Base-by-base conservation (phyloP, 2,888 invertebrate genomes). In the Cerastis rubricosa region DNA sequence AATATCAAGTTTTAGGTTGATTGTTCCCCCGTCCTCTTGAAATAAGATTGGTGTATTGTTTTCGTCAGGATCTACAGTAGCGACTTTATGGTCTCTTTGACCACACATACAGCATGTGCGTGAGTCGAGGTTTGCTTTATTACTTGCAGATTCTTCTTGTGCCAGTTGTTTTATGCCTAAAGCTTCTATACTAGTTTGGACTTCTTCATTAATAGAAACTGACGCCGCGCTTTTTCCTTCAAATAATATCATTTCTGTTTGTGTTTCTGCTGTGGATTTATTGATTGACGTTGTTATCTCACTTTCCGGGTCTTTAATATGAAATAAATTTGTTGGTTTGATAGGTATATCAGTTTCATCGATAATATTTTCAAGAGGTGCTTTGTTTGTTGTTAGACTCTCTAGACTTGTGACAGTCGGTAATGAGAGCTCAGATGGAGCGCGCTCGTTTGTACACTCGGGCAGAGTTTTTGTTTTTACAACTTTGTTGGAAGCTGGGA, bases 1-100 rank as follows among this genome's bases (percentile, higher is more conserved):
- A 77, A 95, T 92, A 57, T 91, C 91, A 11, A 95, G 80, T 81
- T 91, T 93, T 19, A 96, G 89, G 81, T 93, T 92, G 3, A 94
- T 77, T 22, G 89, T 61, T 35, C 35, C 61, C 5, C 35, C 78
- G 43, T 92, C 91, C 12, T 91, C 92, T 82, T 90, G 92, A 68
- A 90, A 91, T 65, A 91, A 78, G 8, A 89, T 54, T 54, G 91
- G 84, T 70, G 89, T 75, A 43, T 81, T 86, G 68, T 87, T 89
- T 19, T 90, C 85, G 1, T 81, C 77, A n/a, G 71, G 49, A 22
- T 78, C 70, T 29, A 70, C 57, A 8, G 51, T 70, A 49, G 57
- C 54, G 14, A 76, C 45, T 65, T n/a, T 76, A 54, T 77, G 71
- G 14, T 77, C 35, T 47, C 68, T 68, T 22, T 67, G 68, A 45